These are phyloP conservation scores for Leucosticte australis DNA, from an alignment of 2,113 vertebrate species.

Conservation along the genomic window DNA sequence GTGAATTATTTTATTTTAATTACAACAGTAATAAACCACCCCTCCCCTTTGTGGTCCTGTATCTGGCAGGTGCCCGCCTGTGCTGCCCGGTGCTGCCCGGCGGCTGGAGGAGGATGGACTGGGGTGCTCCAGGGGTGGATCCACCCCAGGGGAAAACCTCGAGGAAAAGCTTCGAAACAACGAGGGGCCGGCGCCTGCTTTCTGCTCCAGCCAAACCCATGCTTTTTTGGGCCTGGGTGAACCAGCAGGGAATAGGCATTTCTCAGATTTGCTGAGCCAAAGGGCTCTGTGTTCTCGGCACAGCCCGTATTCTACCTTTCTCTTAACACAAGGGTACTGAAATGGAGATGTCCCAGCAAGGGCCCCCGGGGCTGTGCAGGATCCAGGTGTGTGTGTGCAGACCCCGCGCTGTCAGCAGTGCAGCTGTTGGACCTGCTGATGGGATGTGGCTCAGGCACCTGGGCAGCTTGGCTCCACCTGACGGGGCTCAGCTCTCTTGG, in stretches of 20 bases:
- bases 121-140: background rate
- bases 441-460: background rate
- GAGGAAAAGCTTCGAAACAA: background rate
- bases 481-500: background rate
- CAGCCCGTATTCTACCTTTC: background rate
- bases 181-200: background rate
- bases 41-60: background rate
- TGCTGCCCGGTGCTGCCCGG: background rate
- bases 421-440: fast-evolving
- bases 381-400: background rate
- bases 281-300: background rate
- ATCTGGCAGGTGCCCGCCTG: background rate
- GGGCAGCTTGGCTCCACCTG: background rate
- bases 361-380: background rate
- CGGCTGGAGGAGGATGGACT: fast-evolving
- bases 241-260: background rate
- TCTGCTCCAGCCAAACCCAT: too few relatives aligned
- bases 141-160: background rate
- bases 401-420: background rate
- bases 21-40: too few relatives aligned
- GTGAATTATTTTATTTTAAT: background rate
- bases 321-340: background rate
- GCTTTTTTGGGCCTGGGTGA: background rate
- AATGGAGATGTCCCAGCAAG: background rate
- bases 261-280: background rate